A percentile compares a stretch with the other conserved stretches of the same genome.
Evolutionary conservation across 2,113 vertebrate genomes (phyloP).

Genomic region (Corythornis vintsioides): DNA sequence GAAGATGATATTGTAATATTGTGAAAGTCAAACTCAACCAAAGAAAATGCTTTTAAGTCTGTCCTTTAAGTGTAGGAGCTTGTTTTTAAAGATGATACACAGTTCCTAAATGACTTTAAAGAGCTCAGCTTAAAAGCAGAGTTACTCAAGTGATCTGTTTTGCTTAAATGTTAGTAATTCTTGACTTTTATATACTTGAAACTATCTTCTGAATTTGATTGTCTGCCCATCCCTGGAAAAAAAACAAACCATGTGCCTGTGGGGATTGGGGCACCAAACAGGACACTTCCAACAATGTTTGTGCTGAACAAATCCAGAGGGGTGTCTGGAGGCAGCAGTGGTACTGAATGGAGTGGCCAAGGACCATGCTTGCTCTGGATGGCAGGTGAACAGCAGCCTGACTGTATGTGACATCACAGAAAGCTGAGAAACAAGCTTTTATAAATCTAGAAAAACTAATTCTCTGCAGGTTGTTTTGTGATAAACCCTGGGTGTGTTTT

Average conservation of each 20-base stretch:
- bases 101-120: neutral
- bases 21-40: neutral
- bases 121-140: neutral
- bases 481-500: neutral
- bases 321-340: neutral
- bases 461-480: neutral
- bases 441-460: neutral
- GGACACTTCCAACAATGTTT: neutral
- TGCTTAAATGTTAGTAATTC: neutral
- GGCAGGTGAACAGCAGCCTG: neutral
- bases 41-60: neutral
- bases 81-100: neutral
- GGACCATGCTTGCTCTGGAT: neutral
- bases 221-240: neutral
- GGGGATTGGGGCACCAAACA: no score
- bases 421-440: neutral
- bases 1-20: neutral
- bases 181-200: neutral
- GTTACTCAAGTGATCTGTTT: neutral
- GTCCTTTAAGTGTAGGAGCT: neutral
- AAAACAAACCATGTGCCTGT: fast-evolving
- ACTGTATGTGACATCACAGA: neutral
- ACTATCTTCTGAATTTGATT: neutral
- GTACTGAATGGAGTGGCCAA: neutral
- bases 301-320: neutral